Evolutionary conservation across 1,140 invertebrate genomes (phyloP).

Genomic region (Adelges cooleyi): DNA sequence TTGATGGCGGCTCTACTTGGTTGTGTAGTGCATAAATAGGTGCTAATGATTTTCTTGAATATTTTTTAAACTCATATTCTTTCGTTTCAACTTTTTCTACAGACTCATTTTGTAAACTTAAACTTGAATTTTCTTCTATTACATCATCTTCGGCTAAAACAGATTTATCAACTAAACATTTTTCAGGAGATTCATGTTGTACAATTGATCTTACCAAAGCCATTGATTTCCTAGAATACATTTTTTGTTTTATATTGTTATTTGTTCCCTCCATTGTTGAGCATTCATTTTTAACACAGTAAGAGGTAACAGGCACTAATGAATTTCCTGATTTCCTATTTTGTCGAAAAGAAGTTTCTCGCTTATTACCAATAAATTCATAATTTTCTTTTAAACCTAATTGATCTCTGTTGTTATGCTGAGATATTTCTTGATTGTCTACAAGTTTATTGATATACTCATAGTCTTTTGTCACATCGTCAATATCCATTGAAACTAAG

Average conservation of each 20-base stretch:
- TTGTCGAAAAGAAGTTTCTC: too few species aligned
- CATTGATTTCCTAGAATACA: not conserved
- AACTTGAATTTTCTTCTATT: not conserved
- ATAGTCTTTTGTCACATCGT: not conserved
- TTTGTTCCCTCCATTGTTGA: not conserved
- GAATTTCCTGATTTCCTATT: not conserved
- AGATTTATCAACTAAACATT: not conserved
- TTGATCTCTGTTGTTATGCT: too few species aligned
- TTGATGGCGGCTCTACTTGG: too few species aligned
- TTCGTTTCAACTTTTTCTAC: not conserved
- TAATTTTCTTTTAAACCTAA: too few species aligned
- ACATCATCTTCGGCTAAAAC: not conserved
- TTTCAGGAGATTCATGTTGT: too few species aligned
- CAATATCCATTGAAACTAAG: conserved; percentile 19
- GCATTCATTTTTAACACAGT: not conserved
- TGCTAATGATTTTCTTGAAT: too few species aligned
- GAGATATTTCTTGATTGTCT: too few species aligned
- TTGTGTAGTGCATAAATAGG: too few species aligned
- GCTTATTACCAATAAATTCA: too few species aligned
- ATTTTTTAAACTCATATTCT: too few species aligned
- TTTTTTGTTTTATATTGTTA: not conserved
- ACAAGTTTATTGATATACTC: not conserved
- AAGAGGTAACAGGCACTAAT: not conserved
- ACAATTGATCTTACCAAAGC: too few species aligned
- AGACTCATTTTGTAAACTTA: not conserved